Conservation (phyloP, 2,113 vertebrate genomes). For the Collichthys lucidus region DNA sequence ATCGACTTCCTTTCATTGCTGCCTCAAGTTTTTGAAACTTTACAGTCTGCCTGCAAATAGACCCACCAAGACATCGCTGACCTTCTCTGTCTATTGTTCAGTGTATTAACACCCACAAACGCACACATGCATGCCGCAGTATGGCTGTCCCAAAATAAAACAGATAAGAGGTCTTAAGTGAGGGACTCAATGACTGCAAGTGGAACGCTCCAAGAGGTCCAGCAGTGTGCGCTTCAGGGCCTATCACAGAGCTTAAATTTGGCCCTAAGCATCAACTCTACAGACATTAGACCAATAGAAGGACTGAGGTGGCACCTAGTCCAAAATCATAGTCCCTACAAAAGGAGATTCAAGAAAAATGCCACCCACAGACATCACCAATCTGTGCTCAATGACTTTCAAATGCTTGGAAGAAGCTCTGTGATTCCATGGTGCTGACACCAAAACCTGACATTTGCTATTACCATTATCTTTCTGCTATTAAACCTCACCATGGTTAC, state of each 20-base stretch:
- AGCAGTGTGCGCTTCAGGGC: not conserved
- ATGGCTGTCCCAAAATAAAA: slow-evolving; percentile 57
- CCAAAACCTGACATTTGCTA: slow-evolving; percentile 4
- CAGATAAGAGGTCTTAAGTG: slow-evolving; percentile 51
- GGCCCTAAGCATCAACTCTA: slow-evolving; percentile 1
- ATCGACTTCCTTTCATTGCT: slow-evolving; percentile 20
- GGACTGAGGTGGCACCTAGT: not conserved
- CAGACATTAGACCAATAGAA: not conserved
- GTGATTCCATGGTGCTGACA: not conserved
- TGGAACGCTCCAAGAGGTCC: slow-evolving; percentile 22
- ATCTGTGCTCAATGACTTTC: not conserved
- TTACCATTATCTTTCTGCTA: not conserved
- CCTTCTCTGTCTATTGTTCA: slow-evolving; percentile 34
- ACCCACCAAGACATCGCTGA: slow-evolving; percentile 20
- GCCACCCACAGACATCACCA: not conserved
- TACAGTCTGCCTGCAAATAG: slow-evolving; percentile 45
- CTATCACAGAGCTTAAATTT: not conserved
- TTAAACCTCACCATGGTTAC: not conserved
- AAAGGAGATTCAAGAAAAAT: not conserved
- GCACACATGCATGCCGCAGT: slow-evolving; percentile 1
- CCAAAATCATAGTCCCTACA: not conserved
- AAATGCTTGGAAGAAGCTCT: not conserved
- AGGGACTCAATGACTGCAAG: slow-evolving; percentile 13
- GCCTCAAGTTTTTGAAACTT: slow-evolving; percentile 39
- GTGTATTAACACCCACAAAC: slow-evolving; percentile 20